These are phyloP conservation scores for Rhinichthys klamathensis DNA, from an alignment of 2,113 vertebrate genomes.

Conservation along the genomic window DNA sequence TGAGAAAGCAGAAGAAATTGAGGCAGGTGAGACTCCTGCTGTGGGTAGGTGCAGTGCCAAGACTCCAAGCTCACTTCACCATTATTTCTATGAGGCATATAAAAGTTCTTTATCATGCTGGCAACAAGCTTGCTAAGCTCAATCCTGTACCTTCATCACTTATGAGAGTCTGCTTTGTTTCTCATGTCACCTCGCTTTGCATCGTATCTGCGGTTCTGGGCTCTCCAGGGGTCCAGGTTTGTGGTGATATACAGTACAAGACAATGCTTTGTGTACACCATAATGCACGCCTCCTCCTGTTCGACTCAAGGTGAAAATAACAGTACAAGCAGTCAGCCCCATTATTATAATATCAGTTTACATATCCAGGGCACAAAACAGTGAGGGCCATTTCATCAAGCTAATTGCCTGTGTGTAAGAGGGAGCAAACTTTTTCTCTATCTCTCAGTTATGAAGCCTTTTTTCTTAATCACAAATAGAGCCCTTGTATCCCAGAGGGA, in stretches of 20 bases:
- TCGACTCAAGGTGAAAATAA: slow-evolving; percentile 88
- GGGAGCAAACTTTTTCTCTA: slow-evolving; percentile 94
- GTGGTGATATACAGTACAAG: slow-evolving; percentile 47
- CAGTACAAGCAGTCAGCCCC: slow-evolving; percentile 88
- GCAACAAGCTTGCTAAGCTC: slow-evolving; percentile 44
- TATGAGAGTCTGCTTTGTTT: slow-evolving; percentile 59
- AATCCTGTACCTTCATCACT: slow-evolving; percentile 55
- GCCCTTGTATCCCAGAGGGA: slow-evolving; percentile 91
- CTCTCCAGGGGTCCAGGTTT: slow-evolving; percentile 40
- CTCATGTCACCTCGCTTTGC: slow-evolving; percentile 47
- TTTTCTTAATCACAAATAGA: slow-evolving; percentile 99
- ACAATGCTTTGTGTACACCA: slow-evolving; percentile 63
- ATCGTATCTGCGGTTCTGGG: slow-evolving; percentile 38
- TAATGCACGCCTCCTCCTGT: slow-evolving; percentile 67
- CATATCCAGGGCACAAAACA: slow-evolving; percentile 84
- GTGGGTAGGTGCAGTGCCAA: slow-evolving; percentile 35
- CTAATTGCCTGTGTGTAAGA: slow-evolving; percentile 98
- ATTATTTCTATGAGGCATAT: slow-evolving; percentile 43
- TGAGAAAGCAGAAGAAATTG: slow-evolving; percentile 32
- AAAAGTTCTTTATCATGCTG: slow-evolving; percentile 48
- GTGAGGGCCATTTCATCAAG: slow-evolving; percentile 93
- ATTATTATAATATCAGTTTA: slow-evolving; percentile 94
- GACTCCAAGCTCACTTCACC: slow-evolving; percentile 35
- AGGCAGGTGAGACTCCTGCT: slow-evolving; percentile 47
- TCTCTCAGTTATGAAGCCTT: slow-evolving; percentile 94